phyloP scores from a whole-genome alignment of 2,888 invertebrate species.

The Rhynchonema sp. region DNA sequence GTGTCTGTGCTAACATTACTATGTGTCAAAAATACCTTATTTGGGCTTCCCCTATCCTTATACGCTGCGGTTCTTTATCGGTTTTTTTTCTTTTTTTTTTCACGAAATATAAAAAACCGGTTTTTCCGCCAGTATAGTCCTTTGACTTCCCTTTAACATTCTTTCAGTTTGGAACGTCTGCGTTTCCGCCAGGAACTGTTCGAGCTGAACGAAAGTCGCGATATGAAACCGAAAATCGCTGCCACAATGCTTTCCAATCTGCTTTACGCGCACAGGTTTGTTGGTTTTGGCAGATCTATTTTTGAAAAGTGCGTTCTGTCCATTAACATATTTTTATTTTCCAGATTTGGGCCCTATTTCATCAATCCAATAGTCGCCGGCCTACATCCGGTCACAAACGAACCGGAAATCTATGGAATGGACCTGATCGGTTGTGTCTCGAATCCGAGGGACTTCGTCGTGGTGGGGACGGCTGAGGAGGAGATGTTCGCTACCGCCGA shows the following conservation, averaged over 20 bases:
- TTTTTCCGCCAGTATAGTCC: too few relatives aligned
- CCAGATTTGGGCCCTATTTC: slow-evolving; percentile 87
- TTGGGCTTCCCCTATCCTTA: too few relatives aligned
- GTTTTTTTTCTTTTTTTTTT: too few relatives aligned
- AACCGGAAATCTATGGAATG: slow-evolving; percentile 63
- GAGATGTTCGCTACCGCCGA: slow-evolving; percentile 64
- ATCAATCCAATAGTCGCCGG: slow-evolving; percentile 91
- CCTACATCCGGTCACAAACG: slow-evolving; percentile 55
- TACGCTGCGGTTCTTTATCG: too few relatives aligned
- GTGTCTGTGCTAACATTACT: too few relatives aligned
- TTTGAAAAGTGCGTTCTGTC: too few relatives aligned
- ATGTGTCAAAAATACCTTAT: too few relatives aligned
- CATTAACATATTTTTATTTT: slow-evolving; percentile 5
- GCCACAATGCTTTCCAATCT: slow-evolving; percentile 80
- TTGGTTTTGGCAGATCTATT: too few relatives aligned
- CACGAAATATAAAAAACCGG: too few relatives aligned
- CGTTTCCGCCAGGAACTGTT: slow-evolving; percentile 78
- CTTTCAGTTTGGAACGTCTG: slow-evolving; percentile 47
- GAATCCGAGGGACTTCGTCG: slow-evolving; percentile 82
- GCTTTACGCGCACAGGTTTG: slow-evolving; percentile 58
- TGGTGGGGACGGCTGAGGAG: slow-evolving; percentile 69
- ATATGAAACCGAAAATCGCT: slow-evolving; percentile 72
- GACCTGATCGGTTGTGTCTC: slow-evolving; percentile 83
- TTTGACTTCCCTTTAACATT: too few relatives aligned
- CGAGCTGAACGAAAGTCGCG: slow-evolving; percentile 73